These are phyloP conservation scores for Pyrrhosoma nymphula DNA, from an alignment of 2,888 invertebrate species.

Conservation along the genomic window DNA sequence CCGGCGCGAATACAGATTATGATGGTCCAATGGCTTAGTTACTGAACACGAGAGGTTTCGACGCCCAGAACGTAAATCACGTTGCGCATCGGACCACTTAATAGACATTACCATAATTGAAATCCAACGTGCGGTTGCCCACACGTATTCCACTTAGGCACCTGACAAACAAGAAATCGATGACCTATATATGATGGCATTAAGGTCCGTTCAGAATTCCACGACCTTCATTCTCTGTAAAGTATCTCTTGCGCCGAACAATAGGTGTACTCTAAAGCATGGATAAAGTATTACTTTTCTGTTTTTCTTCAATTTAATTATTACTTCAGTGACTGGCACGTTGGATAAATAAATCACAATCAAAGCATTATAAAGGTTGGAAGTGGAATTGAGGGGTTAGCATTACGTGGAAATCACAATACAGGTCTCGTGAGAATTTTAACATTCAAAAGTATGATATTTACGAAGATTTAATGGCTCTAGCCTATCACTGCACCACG, in stretches of 20 bases:
- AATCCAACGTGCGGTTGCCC: neutral
- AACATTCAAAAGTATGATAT: no score
- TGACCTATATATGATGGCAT: neutral
- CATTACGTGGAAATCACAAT: no score
- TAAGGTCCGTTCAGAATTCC: neutral
- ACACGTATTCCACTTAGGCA: neutral
- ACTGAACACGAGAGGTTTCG: neutral
- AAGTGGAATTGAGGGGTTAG: no score
- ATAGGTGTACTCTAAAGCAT: neutral
- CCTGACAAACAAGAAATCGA: neutral
- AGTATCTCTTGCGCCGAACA: neutral
- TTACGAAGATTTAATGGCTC: no score
- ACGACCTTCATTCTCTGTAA: neutral
- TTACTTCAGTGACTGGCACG: no score
- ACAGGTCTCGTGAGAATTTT: no score
- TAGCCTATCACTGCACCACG: no score
- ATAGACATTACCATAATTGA: slow-evolving; percentile 37
- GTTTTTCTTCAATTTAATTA: no score
- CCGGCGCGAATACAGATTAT: neutral
- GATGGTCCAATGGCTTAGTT: neutral
- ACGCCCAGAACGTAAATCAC: neutral
- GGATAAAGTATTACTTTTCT: neutral
- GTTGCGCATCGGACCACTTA: neutral
- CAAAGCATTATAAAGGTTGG: no score
- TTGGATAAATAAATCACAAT: no score